Conservation (phyloP, 2,797 vertebrate species). For the Scarus forsteni region DNA sequence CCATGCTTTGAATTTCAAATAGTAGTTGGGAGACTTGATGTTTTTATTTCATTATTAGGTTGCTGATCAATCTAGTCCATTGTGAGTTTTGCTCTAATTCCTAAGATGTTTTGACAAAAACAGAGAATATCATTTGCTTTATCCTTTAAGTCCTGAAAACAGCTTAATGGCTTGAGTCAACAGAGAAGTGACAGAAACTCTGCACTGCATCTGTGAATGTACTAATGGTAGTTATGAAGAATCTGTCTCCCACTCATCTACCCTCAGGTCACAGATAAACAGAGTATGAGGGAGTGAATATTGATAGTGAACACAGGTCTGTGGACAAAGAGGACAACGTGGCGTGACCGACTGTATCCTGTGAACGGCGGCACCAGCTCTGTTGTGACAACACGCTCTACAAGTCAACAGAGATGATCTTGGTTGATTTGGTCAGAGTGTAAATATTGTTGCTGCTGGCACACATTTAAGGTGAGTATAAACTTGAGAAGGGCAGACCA, state of each 20-base stretch:
- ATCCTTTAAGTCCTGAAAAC: no score
- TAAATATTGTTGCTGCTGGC: conserved; percentile 79
- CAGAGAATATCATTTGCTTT: no score
- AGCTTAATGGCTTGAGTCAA: neutral
- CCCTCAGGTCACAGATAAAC: neutral
- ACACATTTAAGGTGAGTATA: conserved; percentile 62
- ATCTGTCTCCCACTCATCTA: neutral
- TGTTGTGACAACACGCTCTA: conserved; percentile 85
- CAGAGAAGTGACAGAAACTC: neutral
- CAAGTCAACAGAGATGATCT: conserved; percentile 80
- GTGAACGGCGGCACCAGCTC: conserved; percentile 61
- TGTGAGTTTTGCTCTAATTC: no score
- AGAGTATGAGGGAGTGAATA: conserved; percentile 33
- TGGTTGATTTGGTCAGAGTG: conserved; percentile 66
- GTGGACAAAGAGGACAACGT: conserved; percentile 66
- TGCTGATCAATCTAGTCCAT: no score
- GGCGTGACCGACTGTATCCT: conserved; percentile 73
- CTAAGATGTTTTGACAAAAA: no score
- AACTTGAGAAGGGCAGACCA: conserved; percentile 7
- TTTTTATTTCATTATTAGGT: no score
- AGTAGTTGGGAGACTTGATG: no score
- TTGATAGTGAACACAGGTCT: conserved; percentile 78
- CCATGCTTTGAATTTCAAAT: no score
- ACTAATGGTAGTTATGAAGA: neutral
- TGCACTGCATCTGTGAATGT: neutral